Base-by-base conservation (phyloP, 2,888 invertebrate species). In the Nycteola revayana region DNA sequence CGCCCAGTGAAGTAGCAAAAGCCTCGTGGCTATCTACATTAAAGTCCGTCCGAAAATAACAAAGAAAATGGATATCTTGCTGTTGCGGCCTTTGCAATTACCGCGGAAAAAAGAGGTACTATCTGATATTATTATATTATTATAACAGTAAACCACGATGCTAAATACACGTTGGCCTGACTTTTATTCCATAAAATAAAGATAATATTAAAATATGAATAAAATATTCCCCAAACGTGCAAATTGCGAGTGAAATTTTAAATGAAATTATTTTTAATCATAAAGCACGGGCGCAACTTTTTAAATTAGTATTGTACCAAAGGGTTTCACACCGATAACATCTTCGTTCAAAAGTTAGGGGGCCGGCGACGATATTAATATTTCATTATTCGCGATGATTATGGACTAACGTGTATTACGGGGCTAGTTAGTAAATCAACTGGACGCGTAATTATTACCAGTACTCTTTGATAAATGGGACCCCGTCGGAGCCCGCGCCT, bases 381-480 rank as follows among this genome's bases (percentile, higher is more conserved):
- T 55, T 58, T 53, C 28, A 56, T 54, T 46, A 48, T 53, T 46
- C 45, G 43, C 49, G 38, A 49, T 58, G 43, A 56, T 60, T 49
- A 56, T 37, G 36, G 42, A 36, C 32, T 49, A 51, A 35, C 36
- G 35, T 45, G 45, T 48, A 51, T 54, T 49, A 52, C 34, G 44
- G 42, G 10, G 44, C 53, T 49, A 42, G 49, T 66, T 64, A 60
- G 61, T 66, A 66, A 66, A 66, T 60, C 62, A 57, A 44, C 32
- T 40, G 51, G 54, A 60, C 65, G 44, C 51, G 48, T 55, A 55
- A 55, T 55, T 46, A 51, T 53, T 52, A 33, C 34, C 33, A 47
- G 46, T 35, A 30, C 31, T 32, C 38, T 45, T 46, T 51, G 45
- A 57, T 53, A 45, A 49, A 53, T 46, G 29, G 29, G 42, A 40